Evolutionary conservation across 2,113 vertebrate species (phyloP).

Genomic region (Gracilinanus agilis): DNA sequence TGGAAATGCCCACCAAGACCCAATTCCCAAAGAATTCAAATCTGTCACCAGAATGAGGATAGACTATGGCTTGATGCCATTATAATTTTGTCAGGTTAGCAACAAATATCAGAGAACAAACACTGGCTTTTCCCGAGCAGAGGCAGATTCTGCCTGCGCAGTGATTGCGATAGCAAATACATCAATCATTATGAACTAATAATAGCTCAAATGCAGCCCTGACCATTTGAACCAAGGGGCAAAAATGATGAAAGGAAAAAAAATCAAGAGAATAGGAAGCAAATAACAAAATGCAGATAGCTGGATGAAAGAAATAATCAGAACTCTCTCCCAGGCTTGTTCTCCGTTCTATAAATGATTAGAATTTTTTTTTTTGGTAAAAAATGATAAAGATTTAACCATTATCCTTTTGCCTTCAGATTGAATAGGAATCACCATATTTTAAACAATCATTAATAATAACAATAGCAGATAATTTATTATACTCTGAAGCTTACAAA

Average conservation of each 20-base stretch:
- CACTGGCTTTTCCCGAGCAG: constrained; percentile 55
- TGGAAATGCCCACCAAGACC: constrained; percentile 26
- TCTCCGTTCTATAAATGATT: constrained; percentile 34
- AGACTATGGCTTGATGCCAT: constrained; percentile 53
- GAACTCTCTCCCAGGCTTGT: not conserved
- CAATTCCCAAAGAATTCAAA: constrained; percentile 52
- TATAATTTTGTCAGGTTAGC: constrained; percentile 71
- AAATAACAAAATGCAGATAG: constrained; percentile 38
- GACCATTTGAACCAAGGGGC: constrained; percentile 55
- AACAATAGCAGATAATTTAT: constrained; percentile 24
- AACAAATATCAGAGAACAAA: constrained; percentile 63
- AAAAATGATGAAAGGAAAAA: constrained; percentile 33
- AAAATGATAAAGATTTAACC: constrained; percentile 24
- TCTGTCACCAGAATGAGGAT: constrained; percentile 57
- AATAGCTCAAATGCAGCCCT: constrained; percentile 25
- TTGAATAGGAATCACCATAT: constrained; percentile 16
- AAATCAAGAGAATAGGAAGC: not conserved
- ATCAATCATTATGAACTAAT: constrained; percentile 60
- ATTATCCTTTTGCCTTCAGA: not conserved
- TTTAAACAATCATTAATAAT: not conserved
- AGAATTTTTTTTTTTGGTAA: constrained; percentile 20
- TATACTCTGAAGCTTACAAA: not conserved
- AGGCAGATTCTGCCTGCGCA: constrained; percentile 20
- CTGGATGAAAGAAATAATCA: constrained; percentile 52
- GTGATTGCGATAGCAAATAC: constrained; percentile 29